Conservation (phyloP, 1,140 invertebrate genomes). For the Ips typographus region DNA sequence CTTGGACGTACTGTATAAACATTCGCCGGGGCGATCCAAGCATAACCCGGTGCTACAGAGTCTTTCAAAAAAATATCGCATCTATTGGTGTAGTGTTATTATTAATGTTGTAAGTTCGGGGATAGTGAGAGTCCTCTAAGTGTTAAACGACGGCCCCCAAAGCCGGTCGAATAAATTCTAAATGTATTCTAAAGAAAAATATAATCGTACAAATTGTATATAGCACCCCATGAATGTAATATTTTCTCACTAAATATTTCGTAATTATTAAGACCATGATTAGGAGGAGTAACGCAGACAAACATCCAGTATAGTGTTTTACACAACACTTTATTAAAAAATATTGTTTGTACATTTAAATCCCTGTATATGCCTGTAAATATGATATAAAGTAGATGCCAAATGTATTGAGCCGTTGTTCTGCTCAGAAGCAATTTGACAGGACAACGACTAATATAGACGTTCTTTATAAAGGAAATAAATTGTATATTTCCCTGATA, state of each 20-base stretch:
- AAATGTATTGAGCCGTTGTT: constrained; percentile 12
- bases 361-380: constrained; percentile 21
- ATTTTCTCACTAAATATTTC: constrained; percentile 28
- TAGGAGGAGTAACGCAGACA: too few relatives aligned
- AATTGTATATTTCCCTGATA: constrained; percentile 11
- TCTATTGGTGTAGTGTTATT: background rate
- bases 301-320: background rate
- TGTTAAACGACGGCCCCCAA: background rate
- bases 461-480: constrained; percentile 24
- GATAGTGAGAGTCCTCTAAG: background rate
- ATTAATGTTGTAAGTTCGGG: background rate
- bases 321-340: background rate
- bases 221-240: constrained; percentile 29
- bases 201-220: constrained; percentile 21
- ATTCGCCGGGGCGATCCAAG: too few relatives aligned
- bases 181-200: constrained; percentile 27
- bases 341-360: background rate
- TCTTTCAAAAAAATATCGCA: background rate
- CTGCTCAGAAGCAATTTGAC: background rate
- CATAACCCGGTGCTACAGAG: background rate
- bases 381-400: constrained; percentile 25
- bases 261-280: background rate
- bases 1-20: too few relatives aligned
- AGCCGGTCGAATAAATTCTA: constrained; percentile 19
- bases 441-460: background rate